Evolutionary conservation across 2,113 vertebrate genomes (phyloP), one percentile per base, ranked within the genome.

Genomic region (Pycnonotus jocosus): DNA sequence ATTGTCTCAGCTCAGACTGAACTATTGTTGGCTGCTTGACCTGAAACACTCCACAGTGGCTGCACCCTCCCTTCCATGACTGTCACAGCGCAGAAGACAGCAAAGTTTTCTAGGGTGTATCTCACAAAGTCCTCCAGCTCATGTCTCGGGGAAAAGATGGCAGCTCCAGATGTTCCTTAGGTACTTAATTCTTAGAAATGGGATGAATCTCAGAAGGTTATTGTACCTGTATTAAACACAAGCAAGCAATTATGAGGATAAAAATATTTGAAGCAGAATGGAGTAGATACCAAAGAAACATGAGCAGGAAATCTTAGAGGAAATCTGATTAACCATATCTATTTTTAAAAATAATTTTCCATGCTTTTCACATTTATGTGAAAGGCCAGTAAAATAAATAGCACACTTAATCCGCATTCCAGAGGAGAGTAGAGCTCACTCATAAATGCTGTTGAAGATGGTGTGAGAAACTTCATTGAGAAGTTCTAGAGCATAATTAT

Each of bases 331-430:
- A 87, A 65, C 48, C 7, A 7, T 48, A 37, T 31, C 22, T 79
- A 31, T 79, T 92, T 92, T n/a, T 1, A 65, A 81, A 71, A 87
- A 48, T 48, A 31, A 40, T 51, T 78, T 89, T 69, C 44, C 81
- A 33, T 61, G 57, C 25, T 91, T 90, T 87, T 69, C 25, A n/a
- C 44, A 61, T 91, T 28, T 64, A 44, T 68, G 47, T 89, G 69
- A 92, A 86, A 91, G 57, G 38, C 44, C 79, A 88, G 40, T 47
- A 78, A 93, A 92, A 92, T 89, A 91, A 95, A 62, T 68, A 91
- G 60, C 77, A 47, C 38, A 48, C 45, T 86, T 6, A 3, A 10
- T 77, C 28, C 0, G 0, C 51, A 56, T 89, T 83, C 56, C 56
- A 50, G 64, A 92, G 47, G 18, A 86, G 27, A 58, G 21, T 1